Evolutionary conservation across 2,797 vertebrate genomes (phyloP).

Genomic region (Cercopithecus neglectus): DNA sequence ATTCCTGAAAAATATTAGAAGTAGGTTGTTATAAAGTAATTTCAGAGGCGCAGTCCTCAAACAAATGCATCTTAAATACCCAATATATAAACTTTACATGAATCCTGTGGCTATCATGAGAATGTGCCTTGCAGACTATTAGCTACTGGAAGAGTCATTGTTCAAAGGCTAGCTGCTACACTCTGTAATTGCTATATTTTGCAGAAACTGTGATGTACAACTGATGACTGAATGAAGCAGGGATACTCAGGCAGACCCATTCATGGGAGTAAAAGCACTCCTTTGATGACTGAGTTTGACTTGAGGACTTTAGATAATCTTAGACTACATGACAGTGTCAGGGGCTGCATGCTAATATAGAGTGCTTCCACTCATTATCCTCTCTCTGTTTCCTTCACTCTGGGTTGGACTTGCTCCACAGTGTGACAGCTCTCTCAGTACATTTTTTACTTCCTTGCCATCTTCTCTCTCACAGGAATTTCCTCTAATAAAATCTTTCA

Average conservation of each 20-base stretch:
- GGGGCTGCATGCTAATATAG: neutral
- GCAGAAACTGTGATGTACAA: neutral
- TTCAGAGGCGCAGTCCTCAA: neutral
- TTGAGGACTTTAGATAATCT: neutral
- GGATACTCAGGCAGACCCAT: too few species aligned
- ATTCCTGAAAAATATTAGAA: neutral
- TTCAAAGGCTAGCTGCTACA: neutral
- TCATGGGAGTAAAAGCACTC: neutral
- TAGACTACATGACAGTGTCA: neutral
- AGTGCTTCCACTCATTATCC: too few species aligned
- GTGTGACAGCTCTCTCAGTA: too few species aligned
- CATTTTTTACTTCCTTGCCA: neutral
- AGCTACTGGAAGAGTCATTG: neutral
- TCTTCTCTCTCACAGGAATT: neutral
- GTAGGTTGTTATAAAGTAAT: neutral
- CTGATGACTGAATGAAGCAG: neutral
- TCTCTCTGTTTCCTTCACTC: neutral
- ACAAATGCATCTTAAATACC: neutral
- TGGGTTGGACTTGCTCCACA: neutral
- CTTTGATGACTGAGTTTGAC: neutral
- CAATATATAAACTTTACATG: neutral
- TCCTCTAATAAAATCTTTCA: neutral
- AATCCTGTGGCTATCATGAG: neutral
- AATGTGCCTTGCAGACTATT: neutral
- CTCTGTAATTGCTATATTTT: neutral